Percentiles rank a stretch among this genome's conserved stretches.
These are phyloP conservation scores for Acipenser oxyrinchus DNA, from an alignment of 2,797 vertebrate species.

Conservation along the genomic window DNA sequence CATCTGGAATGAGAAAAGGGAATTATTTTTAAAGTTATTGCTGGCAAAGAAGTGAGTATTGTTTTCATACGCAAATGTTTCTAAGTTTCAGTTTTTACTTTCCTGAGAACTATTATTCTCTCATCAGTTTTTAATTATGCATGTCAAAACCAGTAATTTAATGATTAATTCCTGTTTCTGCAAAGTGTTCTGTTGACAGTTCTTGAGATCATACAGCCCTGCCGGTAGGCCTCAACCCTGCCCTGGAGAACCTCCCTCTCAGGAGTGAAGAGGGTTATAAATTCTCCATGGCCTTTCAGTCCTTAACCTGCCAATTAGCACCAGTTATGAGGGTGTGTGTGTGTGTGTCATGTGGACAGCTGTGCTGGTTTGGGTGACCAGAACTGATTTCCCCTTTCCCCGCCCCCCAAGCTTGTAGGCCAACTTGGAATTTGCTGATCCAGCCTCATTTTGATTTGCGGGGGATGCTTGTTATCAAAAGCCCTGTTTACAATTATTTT, in stretches of 20 bases:
- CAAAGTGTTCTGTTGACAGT: constrained; percentile 27
- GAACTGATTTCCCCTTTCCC: no score
- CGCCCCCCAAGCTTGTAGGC: no score
- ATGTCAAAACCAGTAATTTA: constrained; percentile 22
- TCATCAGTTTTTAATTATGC: constrained; percentile 26
- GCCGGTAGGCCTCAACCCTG: constrained; percentile 19
- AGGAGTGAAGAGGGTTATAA: constrained; percentile 27
- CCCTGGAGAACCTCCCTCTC: constrained; percentile 20
- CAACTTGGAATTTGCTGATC: no score
- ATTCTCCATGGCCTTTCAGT: constrained; percentile 28
- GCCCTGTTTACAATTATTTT: no score
- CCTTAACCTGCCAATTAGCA: constrained; percentile 44
- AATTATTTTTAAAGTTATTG: no score
- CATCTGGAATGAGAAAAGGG: no score
- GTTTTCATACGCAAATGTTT: constrained; percentile 7
- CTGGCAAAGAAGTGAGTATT: no score
- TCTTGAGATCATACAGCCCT: background rate
- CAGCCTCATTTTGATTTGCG: no score
- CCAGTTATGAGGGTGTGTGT: constrained; percentile 43
- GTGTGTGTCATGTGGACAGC: constrained; percentile 32
- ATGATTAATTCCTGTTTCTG: constrained; percentile 24
- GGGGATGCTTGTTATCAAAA: no score
- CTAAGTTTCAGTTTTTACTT: constrained; percentile 20
- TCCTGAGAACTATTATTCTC: constrained; percentile 24
- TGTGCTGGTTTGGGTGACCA: constrained; percentile 31